Percentiles rank a stretch among this genome's conserved stretches.
These are phyloP conservation scores for Brachynemurus nebulosus DNA, from an alignment of 2,888 invertebrate genomes.

Conservation along the genomic window DNA sequence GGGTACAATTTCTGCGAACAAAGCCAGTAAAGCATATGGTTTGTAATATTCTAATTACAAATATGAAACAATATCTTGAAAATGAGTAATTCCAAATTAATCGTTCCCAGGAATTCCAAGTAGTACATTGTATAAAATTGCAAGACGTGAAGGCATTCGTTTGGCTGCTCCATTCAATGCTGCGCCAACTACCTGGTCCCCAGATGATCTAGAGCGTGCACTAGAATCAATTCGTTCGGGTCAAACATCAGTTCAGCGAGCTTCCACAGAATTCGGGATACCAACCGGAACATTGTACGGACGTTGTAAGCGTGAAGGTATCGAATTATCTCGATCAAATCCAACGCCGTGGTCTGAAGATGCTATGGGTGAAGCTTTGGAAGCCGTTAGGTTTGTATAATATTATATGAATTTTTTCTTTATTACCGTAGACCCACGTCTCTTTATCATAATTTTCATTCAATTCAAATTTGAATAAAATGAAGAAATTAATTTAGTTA, in stretches of 20 bases:
- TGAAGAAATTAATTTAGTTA: too few species aligned
- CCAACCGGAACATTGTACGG: slow-evolving; percentile 82
- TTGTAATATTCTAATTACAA: too few species aligned
- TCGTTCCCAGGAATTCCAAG: slow-evolving; percentile 58
- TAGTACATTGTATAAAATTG: slow-evolving; percentile 84
- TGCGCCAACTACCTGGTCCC: slow-evolving; percentile 77
- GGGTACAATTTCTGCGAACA: slow-evolving; percentile 78
- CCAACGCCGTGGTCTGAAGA: slow-evolving; percentile 93
- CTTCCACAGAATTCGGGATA: slow-evolving; percentile 74
- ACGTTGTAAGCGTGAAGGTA: slow-evolving; percentile 78
- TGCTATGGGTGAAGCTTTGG: slow-evolving; percentile 80
- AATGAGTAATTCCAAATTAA: too few species aligned
- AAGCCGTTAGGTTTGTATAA: slow-evolving; percentile 84
- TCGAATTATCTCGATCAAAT: slow-evolving; percentile 74
- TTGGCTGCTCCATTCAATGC: slow-evolving; percentile 84
- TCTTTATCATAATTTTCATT: too few species aligned
- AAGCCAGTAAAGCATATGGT: slow-evolving; percentile 82
- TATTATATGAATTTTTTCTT: too few species aligned
- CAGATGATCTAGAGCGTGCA: slow-evolving; percentile 69
- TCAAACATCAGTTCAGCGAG: slow-evolving; percentile 71
- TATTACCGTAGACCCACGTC: too few species aligned
- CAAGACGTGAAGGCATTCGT: slow-evolving; percentile 76
- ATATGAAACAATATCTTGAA: too few species aligned
- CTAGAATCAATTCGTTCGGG: slow-evolving; percentile 69
- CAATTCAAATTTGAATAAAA: too few species aligned